Evolutionary conservation across 2,888 invertebrate species (phyloP).

Genomic region (Drosophila macrospina): DNA sequence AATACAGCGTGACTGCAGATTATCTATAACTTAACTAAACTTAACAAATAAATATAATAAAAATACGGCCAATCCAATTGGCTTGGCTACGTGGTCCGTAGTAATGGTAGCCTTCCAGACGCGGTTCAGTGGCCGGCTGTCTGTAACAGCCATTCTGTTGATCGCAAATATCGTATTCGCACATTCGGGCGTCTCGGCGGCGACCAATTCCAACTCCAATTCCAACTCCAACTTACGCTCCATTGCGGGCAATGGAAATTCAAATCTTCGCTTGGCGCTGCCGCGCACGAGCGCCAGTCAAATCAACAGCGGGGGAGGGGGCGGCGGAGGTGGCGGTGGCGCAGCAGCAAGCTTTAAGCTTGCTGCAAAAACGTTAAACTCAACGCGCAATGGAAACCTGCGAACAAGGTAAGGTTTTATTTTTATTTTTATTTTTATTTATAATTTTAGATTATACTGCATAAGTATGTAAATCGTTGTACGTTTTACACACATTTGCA

Average conservation of each 20-base stretch:
- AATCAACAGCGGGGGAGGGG: slow-evolving; percentile 82
- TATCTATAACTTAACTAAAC: slow-evolving; percentile 27
- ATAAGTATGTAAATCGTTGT: slow-evolving; percentile 18
- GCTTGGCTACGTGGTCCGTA: slow-evolving; percentile 32
- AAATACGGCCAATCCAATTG: slow-evolving; percentile 24
- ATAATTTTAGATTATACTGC: slow-evolving; percentile 20
- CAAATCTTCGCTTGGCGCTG: slow-evolving; percentile 85
- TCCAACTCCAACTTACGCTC: slow-evolving; percentile 63
- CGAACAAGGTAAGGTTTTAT: slow-evolving; percentile 83
- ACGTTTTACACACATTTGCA: slow-evolving; percentile 23
- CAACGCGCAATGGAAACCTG: slow-evolving; percentile 84
- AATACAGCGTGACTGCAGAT: slow-evolving; percentile 16
- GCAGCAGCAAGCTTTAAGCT: slow-evolving; percentile 78
- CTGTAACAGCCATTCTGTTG: slow-evolving; percentile 44
- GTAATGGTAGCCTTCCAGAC: slow-evolving; percentile 50
- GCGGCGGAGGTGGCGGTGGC: slow-evolving; percentile 50
- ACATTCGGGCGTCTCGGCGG: slow-evolving; percentile 50
- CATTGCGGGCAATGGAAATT: slow-evolving; percentile 79
- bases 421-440: neutral
- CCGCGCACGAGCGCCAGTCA: slow-evolving; percentile 88
- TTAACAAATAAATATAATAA: neutral
- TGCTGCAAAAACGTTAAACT: slow-evolving; percentile 83
- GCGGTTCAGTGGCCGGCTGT: slow-evolving; percentile 43
- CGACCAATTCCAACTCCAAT: slow-evolving; percentile 47
- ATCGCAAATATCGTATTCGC: slow-evolving; percentile 35